These are phyloP conservation scores for Novumbra hubbsi DNA, from an alignment of 2,797 vertebrate species.

Conservation along the genomic window DNA sequence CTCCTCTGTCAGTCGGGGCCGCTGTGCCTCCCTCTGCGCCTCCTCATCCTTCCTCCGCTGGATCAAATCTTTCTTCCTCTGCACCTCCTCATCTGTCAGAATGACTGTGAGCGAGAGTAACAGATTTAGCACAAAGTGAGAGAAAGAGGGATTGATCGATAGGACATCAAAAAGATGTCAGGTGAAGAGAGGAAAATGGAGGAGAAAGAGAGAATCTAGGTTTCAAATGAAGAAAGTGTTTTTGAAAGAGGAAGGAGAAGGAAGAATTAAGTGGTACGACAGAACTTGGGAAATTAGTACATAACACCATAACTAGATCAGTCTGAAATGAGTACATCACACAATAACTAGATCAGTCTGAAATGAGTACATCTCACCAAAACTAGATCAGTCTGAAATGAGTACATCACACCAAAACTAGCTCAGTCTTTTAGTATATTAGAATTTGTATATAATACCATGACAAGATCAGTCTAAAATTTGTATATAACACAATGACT, in stretches of 20 bases:
- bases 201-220: slow-evolving; percentile 14
- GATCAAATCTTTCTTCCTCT: slow-evolving; percentile 95
- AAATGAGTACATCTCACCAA: no score
- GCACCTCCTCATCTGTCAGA: slow-evolving; percentile 95
- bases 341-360: no score
- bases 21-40: slow-evolving; percentile 82
- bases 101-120: slow-evolving; percentile 79
- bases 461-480: no score
- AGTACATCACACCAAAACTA: no score
- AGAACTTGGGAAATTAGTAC: background rate
- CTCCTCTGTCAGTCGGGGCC: slow-evolving; percentile 86
- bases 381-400: no score
- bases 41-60: slow-evolving; percentile 93
- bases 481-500: no score
- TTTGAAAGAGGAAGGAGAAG: background rate
- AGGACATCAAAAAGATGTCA: background rate
- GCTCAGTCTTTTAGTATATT: no score
- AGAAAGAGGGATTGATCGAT: background rate
- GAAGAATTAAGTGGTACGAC: background rate
- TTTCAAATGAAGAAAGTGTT: background rate
- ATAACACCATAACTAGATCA: background rate
- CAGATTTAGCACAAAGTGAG: background rate
- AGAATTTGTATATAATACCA: no score
- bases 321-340: no score
- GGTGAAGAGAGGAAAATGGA: background rate